Base-by-base conservation (phyloP, 2,113 vertebrate species). In the Catagonus wagneri region DNA sequence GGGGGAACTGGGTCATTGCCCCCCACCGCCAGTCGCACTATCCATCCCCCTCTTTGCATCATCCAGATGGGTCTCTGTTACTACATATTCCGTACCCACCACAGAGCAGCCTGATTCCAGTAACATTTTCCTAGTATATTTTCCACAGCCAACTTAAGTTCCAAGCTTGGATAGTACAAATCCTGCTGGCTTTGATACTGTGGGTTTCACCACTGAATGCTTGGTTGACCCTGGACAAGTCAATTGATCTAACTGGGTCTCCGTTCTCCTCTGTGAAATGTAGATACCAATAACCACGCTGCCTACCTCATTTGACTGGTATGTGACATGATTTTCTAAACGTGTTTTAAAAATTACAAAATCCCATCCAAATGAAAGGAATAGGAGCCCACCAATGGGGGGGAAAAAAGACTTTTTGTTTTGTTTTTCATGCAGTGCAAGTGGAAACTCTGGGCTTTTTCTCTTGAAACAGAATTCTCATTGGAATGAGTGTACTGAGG, bases 391-490 rank as follows among this genome's bases (percentile, higher is more conserved):
- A 54, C 29, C 58, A 32, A 44, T 61, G 36, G 3, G 52, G 58
- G 32, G 17, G 15, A 61, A 12, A 34, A 56, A 50, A 7, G 19
- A 13, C 14, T 72, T 85, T 74, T 86, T 56, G n/a, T n/a, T 85
- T 76, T 87, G 66, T 58, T 90, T 89, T 74, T 72, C 72, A 27
- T 14, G 16, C 20, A 89, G 20, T 39, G 20, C 20, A 44, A n/a
- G 44, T 58, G 50, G 11, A 80, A 92, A 86, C 32, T n/a, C 61
- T 34, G 58, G 34, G 11, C 19, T 60, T 76, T 44, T 83, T 83
- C 36, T 89, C 27, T 92, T 83, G 87, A 89, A 76, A 88, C 14
- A 23, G 56, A 63, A 74, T 76, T 65, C 20, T 89, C 75, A 32
- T 3, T 75, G 80, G 39, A 94, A 94, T 83, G 65, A 29, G 9